Base-by-base conservation (phyloP, 2,888 invertebrate species). In the Epsilonema sp. region DNA sequence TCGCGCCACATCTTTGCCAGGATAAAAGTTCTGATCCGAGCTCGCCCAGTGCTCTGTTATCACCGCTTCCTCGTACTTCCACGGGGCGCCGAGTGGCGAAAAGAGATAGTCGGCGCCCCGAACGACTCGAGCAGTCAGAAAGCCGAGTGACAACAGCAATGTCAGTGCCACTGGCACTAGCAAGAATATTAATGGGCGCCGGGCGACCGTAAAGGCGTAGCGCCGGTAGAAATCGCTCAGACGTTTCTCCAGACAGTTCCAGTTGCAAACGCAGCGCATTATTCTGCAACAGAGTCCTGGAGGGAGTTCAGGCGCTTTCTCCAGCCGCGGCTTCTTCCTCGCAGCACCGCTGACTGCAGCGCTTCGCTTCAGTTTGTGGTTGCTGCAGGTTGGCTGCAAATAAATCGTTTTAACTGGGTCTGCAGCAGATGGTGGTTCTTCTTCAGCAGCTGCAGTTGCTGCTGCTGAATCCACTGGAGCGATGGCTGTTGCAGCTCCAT, bases 181-280 rank as follows among this genome's bases (percentile, higher is more conserved):
- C 16, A 46, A 11, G 22, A 46, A 46, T 11, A 25, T 3, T 20
- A 23, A 19, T 8, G 46, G 46, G 19, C n/a, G n/a, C 20, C 38
- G 20, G 26, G 42, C 41, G 11, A 46, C 46, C 43, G 44, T 8
- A 3, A n/a, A n/a, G 42, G 24, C 41, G 24, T 46, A 46, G n/a
- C 41, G 26, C 16, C 39, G 23, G 42, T 42, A 46, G 31, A 46
- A 44, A 20, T 16, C 16, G 20, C 42, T 20, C 16, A 46, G 31
- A 4, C 24, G 22, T 23, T 38, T 42, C 39, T 46, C 46, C 11
- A 46, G 16, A 22, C 42, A 46, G 22, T 46, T 19, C n/a, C 31
- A 31, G 31, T 16, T 16, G 31, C 31, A n/a, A n/a, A n/a, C n/a
- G n/a, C n/a, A n/a, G n/a, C n/a, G n/a, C n/a, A n/a, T n/a, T n/a